Evolutionary conservation across 2,797 vertebrate species (phyloP), one percentile per base, ranked within the genome.

Genomic region (Macropodus opercularis): DNA sequence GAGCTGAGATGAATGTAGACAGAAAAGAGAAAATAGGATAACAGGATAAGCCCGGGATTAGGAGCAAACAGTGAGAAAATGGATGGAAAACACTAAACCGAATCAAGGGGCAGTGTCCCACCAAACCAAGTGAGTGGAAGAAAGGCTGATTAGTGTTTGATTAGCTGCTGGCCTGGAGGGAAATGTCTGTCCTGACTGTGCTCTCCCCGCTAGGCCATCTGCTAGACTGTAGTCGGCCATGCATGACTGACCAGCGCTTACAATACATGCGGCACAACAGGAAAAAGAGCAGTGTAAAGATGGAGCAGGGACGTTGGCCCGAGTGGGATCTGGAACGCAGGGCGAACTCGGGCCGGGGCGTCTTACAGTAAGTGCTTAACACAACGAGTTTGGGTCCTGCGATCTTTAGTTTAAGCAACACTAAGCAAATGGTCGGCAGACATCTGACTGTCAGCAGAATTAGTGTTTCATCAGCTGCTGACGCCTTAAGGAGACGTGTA

Each of bases 391-490:
- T 46, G 17, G 22, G 35, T 61, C 29, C 19, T 40, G 52, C 42
- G 35, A 64, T 53, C 27, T 63, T 51, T 23, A 19, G 46, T 50
- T 48, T 35, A 18, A 75, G 54, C 60, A 68, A 59, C 22, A 18
- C 17, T 19, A 31, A 68, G 70, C 82, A 83, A 86, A 80, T 82
- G 79, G 84, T 72, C 77, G 72, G 77, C 64, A 73, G 72, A 59
- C 79, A 69, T 74, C 55, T 51, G 31, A 76, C 1, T 19, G 70
- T 87, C 84, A 80, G 85, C 84, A 74, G 48, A 83, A 83, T 81
- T 67, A 60, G 57, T 72, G 84, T 88, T 85, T 87, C 81, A 87
- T 90, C 87, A 89, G 86, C 89, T 87, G 87, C 56, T 52, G 52
- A 56, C 41, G 73, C 39, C 70, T 73, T 77, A 26, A 75, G 43